Conservation (phyloP, 2,888 invertebrate genomes). For the Glyphotaelius pellucidus region DNA sequence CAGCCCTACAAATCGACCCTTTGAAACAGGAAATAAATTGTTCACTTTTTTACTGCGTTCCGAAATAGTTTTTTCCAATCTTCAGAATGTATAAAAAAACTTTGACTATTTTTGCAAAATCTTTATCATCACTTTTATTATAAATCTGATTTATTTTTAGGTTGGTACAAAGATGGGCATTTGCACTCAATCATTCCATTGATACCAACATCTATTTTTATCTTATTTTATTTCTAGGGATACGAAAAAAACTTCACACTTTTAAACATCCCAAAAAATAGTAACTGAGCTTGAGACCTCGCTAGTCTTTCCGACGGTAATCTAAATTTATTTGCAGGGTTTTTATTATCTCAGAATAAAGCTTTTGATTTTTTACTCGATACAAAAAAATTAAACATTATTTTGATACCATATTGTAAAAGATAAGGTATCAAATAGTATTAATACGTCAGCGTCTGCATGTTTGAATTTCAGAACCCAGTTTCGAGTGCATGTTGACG, state of each 20-base stretch:
- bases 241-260: background rate
- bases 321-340: background rate
- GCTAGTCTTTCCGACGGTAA: background rate
- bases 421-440: too few relatives aligned
- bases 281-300: background rate
- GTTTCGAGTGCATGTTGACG: too few relatives aligned
- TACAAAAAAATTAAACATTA: too few relatives aligned
- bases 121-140: background rate
- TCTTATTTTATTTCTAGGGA: background rate
- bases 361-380: background rate
- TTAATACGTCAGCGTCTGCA: too few relatives aligned
- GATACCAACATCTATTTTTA: background rate
- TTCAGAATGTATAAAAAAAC: background rate
- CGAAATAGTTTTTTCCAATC: background rate
- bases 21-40: conserved; percentile 8
- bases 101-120: background rate
- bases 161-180: background rate
- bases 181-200: background rate
- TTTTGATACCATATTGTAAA: background rate
- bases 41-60: conserved; percentile 19
- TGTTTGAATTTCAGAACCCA: too few relatives aligned
- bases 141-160: background rate
- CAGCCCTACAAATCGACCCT: conserved; percentile 3
- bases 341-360: background rate
- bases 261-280: background rate